Base-by-base conservation (phyloP, 1,140 invertebrate species). In the Drosophila ambigua region DNA sequence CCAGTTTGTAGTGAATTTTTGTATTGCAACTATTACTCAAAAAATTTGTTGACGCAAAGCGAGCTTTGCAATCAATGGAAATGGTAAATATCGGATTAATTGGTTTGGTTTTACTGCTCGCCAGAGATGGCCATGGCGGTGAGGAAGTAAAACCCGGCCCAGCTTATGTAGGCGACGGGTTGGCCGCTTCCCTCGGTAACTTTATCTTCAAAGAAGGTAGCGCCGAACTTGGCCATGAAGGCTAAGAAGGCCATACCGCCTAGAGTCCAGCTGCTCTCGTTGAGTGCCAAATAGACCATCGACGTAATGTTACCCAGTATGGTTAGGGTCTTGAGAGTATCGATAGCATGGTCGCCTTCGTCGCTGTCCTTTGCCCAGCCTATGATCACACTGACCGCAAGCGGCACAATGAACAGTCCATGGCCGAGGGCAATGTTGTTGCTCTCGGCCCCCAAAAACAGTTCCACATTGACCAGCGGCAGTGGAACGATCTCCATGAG, bases 261-360 rank as follows among this genome's bases (percentile, higher is more conserved):
- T 48, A 81, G 60, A 0, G 43, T 7, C 53, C 43, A 57, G 73
- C 74, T 88, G 45, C 49, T 59, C 49, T 91, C 90, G 46, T 91
- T 91, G 41, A 91, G 64, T 2, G 90, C 62, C 45, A 90, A 51
- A 13, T 67, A 91, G 8, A 63, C n/a, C 8, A 91, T 48, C 0
- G 90, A 88, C 0, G 90, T 80, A 2, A 91, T 69, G 31, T 90
- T 91, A 9, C 90, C 90, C 71, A 91, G 41, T 0, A 91, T 26
- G 31, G 90, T 84, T 5, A 91, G 28, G 4, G 74, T 60, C 52
- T 85, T 90, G 2, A 91, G 43, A 0, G 83, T 89, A 0, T 68
- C 39, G 4, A 41, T 4, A 2, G 65, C 31, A 0, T 76, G 75
- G 0, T 46, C 41, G 16, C 43, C 45, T 0, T 66, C 74, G 0